Evolutionary conservation across 2,888 invertebrate genomes (phyloP).

Genomic region (Callyntrura sp.): DNA sequence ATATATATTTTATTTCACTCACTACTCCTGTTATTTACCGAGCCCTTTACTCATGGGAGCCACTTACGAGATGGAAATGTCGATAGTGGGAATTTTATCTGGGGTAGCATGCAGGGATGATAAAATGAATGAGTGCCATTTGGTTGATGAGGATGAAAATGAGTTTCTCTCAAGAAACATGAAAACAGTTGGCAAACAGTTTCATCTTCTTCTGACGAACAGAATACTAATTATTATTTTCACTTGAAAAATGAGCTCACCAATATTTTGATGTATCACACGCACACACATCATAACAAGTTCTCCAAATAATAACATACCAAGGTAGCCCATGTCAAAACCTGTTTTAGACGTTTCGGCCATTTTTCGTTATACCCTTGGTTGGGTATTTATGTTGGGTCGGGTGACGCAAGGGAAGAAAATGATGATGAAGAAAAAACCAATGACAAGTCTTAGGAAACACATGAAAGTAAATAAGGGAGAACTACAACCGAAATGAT

Average conservation of each 20-base stretch:
- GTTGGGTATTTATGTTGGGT: too few species aligned
- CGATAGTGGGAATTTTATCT: constrained; percentile 29
- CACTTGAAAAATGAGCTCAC: too few species aligned
- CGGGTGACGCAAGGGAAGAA: too few species aligned
- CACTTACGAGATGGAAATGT: constrained; percentile 6
- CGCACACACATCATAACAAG: background rate
- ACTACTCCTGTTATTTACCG: background rate
- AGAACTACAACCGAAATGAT: too few species aligned
- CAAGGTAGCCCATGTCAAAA: too few species aligned
- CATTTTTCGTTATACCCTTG: too few species aligned
- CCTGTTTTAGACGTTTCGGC: too few species aligned
- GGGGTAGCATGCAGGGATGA: background rate
- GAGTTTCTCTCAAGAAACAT: background rate
- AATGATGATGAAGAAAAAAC: too few species aligned
- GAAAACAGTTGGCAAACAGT: background rate
- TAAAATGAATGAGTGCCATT: constrained; percentile 38
- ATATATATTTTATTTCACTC: background rate
- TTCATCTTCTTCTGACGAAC: constrained; percentile 26
- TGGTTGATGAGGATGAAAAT: constrained; percentile 4
- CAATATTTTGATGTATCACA: background rate
- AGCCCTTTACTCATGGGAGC: constrained; percentile 15
- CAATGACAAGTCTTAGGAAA: too few species aligned
- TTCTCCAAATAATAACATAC: too few species aligned
- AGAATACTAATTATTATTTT: constrained; percentile 33
- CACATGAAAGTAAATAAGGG: too few species aligned